These are phyloP conservation scores for Paraescarpia echinospica DNA, from an alignment of 1,140 invertebrate species.

Conservation along the genomic window DNA sequence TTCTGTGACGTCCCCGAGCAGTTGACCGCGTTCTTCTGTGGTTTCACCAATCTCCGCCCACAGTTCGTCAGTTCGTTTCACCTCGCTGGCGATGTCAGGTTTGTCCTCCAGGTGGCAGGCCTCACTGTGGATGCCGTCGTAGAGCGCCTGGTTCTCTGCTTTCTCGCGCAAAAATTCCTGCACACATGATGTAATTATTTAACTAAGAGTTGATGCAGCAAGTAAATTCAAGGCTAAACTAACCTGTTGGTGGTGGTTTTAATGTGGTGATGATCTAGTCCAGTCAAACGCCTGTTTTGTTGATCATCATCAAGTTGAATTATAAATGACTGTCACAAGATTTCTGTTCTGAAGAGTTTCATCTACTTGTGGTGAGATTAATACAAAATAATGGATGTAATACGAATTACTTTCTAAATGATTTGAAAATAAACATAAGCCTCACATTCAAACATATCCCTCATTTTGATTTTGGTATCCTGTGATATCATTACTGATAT, in stretches of 20 bases:
- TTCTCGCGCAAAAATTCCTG: constrained; percentile 71
- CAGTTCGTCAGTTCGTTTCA: constrained; percentile 57
- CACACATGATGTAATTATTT: constrained; percentile 22
- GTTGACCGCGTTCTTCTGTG: constrained; percentile 34
- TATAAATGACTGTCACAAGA: neutral
- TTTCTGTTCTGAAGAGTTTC: no score
- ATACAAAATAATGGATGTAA: neutral
- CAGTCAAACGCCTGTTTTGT: neutral
- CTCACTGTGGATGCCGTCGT: constrained; percentile 51
- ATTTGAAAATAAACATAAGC: neutral
- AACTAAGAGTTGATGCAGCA: neutral
- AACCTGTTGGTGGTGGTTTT: neutral
- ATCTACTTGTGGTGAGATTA: neutral
- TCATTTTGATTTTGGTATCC: neutral
- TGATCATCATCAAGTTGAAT: neutral
- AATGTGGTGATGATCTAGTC: neutral
- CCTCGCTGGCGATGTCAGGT: constrained; percentile 52
- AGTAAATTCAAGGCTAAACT: neutral
- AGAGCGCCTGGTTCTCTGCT: constrained; percentile 67
- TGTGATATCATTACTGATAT: no score
- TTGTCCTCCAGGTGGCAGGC: constrained; percentile 63
- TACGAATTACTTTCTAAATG: no score
- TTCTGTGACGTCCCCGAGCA: neutral
- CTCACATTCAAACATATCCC: neutral
- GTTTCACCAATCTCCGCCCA: constrained; percentile 47